Conservation (phyloP, 2,797 vertebrate species). For the Macrochelys suwanniensis region DNA sequence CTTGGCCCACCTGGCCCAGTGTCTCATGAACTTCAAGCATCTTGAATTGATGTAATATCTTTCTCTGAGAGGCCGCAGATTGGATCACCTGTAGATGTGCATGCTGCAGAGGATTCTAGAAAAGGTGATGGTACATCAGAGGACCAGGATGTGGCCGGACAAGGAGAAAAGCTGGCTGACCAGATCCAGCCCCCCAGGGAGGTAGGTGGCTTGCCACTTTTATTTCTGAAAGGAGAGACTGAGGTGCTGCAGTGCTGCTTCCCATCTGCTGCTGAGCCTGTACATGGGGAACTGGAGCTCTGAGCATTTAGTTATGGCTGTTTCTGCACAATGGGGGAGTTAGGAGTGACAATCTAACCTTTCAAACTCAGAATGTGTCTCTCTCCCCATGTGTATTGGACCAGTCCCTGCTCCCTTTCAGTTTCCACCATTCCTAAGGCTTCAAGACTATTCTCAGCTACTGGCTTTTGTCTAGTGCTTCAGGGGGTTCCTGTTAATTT, state of each 20-base stretch:
- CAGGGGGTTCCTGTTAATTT: neutral
- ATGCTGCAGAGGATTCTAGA: neutral
- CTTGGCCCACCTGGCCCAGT: neutral
- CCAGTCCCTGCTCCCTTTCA: neutral
- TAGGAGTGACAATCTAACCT: neutral
- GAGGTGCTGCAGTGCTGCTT: neutral
- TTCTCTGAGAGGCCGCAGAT: slow-evolving; percentile 75
- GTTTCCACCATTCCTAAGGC: neutral
- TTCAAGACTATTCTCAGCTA: slow-evolving; percentile 23
- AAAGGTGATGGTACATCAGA: slow-evolving; percentile 12
- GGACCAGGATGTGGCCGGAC: slow-evolving; percentile 44
- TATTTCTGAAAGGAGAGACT: neutral
- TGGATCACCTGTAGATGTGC: neutral
- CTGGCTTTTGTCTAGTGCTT: neutral
- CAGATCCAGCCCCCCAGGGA: slow-evolving; percentile 54
- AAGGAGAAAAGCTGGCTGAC: slow-evolving; percentile 60
- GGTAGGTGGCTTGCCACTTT: slow-evolving; percentile 55
- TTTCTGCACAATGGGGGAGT: rapidly evolving
- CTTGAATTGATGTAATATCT: slow-evolving; percentile 61
- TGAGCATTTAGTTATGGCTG: neutral
- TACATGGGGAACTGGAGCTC: neutral
- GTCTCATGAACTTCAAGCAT: neutral
- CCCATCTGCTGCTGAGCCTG: neutral
- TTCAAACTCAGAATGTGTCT: neutral
- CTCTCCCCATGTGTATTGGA: neutral